Conservation (phyloP, 2,113 vertebrate genomes). For the Marmota monax region DNA sequence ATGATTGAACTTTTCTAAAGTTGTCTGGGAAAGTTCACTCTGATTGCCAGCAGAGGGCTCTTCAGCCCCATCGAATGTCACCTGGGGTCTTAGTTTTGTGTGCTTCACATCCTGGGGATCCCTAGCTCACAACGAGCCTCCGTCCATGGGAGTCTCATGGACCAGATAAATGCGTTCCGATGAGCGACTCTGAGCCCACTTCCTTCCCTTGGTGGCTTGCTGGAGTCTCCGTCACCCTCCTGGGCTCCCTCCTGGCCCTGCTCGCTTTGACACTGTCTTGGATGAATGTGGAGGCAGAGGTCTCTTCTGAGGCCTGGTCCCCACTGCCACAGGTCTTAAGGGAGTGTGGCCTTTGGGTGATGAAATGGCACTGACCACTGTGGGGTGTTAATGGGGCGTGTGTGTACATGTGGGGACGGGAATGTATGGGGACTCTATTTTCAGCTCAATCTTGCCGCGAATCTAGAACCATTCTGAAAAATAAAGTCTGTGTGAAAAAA, state of each 20-base stretch:
- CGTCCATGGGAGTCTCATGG: not conserved
- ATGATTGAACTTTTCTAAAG: conserved; percentile 80
- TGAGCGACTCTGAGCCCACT: too few species aligned
- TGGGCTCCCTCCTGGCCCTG: too few species aligned
- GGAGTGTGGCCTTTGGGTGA: not conserved
- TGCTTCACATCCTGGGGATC: not conserved
- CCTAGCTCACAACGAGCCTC: not conserved
- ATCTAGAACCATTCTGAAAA: not conserved
- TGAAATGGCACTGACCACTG: not conserved
- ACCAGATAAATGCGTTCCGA: too few species aligned
- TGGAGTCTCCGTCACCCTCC: not conserved
- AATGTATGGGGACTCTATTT: rapidly evolving
- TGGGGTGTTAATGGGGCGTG: not conserved
- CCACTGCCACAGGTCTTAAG: not conserved
- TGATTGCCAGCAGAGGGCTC: conserved; percentile 88
- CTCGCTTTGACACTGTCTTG: not conserved
- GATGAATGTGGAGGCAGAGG: not conserved
- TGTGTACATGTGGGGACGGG: not conserved
- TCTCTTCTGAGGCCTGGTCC: not conserved
- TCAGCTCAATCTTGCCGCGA: not conserved
- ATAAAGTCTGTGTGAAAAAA: not conserved
- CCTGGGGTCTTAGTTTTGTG: rapidly evolving
- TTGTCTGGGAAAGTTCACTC: conserved; percentile 51
- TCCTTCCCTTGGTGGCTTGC: too few species aligned
- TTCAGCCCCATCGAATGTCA: conserved; percentile 83